These are phyloP conservation scores for Silurus glanis DNA, from an alignment of 2,113 vertebrate genomes.

Conservation along the genomic window DNA sequence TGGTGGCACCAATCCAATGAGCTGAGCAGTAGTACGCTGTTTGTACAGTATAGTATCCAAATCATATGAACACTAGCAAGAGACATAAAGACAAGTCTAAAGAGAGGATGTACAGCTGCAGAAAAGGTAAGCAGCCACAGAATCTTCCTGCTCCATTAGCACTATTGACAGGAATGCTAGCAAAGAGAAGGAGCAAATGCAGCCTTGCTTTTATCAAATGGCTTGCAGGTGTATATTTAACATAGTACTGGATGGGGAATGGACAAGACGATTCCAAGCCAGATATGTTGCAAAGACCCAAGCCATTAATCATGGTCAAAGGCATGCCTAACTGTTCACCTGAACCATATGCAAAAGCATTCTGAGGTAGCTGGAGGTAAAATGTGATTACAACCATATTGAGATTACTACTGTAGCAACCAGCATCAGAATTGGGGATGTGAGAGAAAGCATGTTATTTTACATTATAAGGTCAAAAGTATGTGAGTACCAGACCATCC, in stretches of 20 bases:
- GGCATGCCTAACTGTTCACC: conserved; percentile 33
- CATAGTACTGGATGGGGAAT: conserved; percentile 20
- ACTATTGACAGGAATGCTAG: conserved; percentile 1
- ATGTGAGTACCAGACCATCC: neutral
- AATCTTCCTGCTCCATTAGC: conserved; percentile 29
- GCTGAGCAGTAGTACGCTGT: conserved; percentile 8
- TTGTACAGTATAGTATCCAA: neutral
- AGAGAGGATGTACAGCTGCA: neutral
- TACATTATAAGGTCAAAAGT: neutral
- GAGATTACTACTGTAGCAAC: neutral
- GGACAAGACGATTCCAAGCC: conserved; percentile 27
- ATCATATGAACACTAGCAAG: conserved; percentile 17
- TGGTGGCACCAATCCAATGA: conserved; percentile 7
- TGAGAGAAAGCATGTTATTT: conserved; percentile 14
- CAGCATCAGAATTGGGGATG: neutral
- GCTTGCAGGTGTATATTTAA: conserved; percentile 46
- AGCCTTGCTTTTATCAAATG: conserved; percentile 39
- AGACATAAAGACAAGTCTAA: neutral
- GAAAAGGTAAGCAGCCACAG: conserved; percentile 14
- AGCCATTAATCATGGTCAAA: conserved; percentile 50
- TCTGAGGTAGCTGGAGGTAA: conserved; percentile 1
- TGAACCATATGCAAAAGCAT: conserved; percentile 10
- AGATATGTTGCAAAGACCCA: conserved; percentile 44
- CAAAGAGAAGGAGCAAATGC: conserved; percentile 28
- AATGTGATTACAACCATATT: conserved; percentile 42